Evolutionary conservation across 2,797 vertebrate species (phyloP), one percentile per base, ranked within the genome.

Genomic region (Malurus splendens): DNA sequence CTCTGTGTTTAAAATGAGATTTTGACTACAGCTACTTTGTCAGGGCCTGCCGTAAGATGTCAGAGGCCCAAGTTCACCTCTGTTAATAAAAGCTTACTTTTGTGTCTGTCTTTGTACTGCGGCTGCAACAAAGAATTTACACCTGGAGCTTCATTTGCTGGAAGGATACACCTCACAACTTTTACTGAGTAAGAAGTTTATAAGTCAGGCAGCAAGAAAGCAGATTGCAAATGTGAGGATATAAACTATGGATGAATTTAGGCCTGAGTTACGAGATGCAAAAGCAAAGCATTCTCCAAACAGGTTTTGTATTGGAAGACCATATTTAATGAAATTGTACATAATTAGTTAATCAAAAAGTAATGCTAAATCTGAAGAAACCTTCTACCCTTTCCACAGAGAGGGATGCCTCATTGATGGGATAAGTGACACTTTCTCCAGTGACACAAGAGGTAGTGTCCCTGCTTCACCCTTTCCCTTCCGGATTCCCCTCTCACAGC

Each of bases 381-480:
- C 7, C 6, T 68, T 50, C 19, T 28, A 41, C 10, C 4, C 18
- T 86, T 12, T 12, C 14, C 19, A 30, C 12, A 66, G 13, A 33
- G 51, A 14, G 2, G 18, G 9, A 57, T n/a, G 42, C 7, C 36
- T 66, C 14, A 48, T 24, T 25, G 19, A 41, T 48, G 28, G 10
- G 20, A 24, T 33, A 61, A 51, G 9, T 3, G 27, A 73, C 19
- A 4, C 7, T 86, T 82, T 80, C 39, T 57, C 25, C 18, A 61
- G 11, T 0, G 0, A 74, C 28, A 70, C 4, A 33, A 33, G 25
- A 11, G 19, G 11, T 17, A 25, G 9, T 1, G 2, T 12, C 8
- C 8, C 60, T 45, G 5, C 11, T 79, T 61, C 24, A 25, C 6
- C 10, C 10, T 56, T 66, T 36, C 9, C 14, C 28, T 65, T 51